Evolutionary conservation across 2,113 vertebrate genomes (phyloP), one percentile per base, ranked within the genome.

Genomic region (Zapornia atra): DNA sequence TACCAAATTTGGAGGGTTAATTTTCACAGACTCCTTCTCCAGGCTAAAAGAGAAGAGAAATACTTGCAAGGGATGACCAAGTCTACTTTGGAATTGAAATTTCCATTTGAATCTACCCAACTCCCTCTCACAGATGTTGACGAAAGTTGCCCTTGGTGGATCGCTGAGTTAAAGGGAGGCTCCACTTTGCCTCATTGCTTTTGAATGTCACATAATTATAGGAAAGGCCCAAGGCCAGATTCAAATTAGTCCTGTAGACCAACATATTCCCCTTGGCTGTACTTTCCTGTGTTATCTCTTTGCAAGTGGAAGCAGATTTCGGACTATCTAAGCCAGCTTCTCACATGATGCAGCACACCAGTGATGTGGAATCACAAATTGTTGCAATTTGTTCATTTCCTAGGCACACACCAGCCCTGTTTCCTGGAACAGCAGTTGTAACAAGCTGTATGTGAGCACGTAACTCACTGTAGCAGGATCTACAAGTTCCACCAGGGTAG

Each of bases 241-340:
- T 76, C 77, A 90, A 73, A 82, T 91, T 59, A 94, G 22, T 42
- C 25, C 17, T 60, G 73, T 61, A 84, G 83, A 57, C 57, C 70
- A 90, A 61, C 53, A 65, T 87, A 91, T 95, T 96, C 95, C 81
- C 22, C 82, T 91, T 94, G 96, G 91, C 91, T 94, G 69, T 94
- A 87, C 90, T 96, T 92, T 88, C 31, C 54, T 48, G 59, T 85
- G 83, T 94, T 97, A 95, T 94, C 92, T 90, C 64, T 86, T 81
- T 70, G 76, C 92, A 93, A 94, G 85, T 96, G 90, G 76, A 96
- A 96, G 94, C 94, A 96, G 75, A 96, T 94, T 97, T 95, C 17
- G 73, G 44, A 61, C 64, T 76, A 59, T 86, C 86, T 89, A 84
- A 95, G 70, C 86, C 92, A 96, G 88, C 56, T 92, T 93, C 83